Evolutionary conservation across 2,797 vertebrate genomes (phyloP).

Genomic region (Enteromius afrohamiltoni): DNA sequence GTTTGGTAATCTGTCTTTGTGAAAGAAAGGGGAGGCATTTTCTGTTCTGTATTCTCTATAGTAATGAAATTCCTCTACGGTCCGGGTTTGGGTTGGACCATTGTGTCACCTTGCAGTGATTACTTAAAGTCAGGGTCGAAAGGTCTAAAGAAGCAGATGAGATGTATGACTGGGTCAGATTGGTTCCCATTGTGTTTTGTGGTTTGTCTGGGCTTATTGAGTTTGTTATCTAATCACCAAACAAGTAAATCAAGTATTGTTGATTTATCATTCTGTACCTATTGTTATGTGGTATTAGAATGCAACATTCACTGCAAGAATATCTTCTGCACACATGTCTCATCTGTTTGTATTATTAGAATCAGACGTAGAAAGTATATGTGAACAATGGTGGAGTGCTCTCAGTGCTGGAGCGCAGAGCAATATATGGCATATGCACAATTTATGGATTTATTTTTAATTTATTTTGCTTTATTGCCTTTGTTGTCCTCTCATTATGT

Average conservation of each 20-base stretch:
- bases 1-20: constrained; percentile 41
- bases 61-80: constrained; percentile 43
- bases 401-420: not conserved
- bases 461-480: constrained; percentile 7
- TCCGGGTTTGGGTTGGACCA: constrained; percentile 20
- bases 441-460: not conserved
- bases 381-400: constrained; percentile 24
- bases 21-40: constrained; percentile 36
- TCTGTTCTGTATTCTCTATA: constrained; percentile 10
- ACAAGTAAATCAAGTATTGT: constrained; percentile 28
- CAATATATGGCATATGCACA: not conserved
- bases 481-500: not conserved
- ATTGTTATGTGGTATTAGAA: constrained; percentile 9
- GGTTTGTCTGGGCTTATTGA: constrained; percentile 25
- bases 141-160: constrained; percentile 45
- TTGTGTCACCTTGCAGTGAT: constrained; percentile 45
- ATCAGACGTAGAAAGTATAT: not conserved
- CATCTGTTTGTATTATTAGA: constrained; percentile 30
- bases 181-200: constrained; percentile 22
- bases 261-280: constrained; percentile 3
- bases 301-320: constrained; percentile 3
- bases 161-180: constrained; percentile 37
- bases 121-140: constrained; percentile 42
- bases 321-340: not conserved
- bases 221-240: constrained; percentile 36